A percentile compares a stretch with the other conserved stretches of the same genome.
Conservation (phyloP, 64 coral and sea anemone species). For the Anthopleura sola region DNA sequence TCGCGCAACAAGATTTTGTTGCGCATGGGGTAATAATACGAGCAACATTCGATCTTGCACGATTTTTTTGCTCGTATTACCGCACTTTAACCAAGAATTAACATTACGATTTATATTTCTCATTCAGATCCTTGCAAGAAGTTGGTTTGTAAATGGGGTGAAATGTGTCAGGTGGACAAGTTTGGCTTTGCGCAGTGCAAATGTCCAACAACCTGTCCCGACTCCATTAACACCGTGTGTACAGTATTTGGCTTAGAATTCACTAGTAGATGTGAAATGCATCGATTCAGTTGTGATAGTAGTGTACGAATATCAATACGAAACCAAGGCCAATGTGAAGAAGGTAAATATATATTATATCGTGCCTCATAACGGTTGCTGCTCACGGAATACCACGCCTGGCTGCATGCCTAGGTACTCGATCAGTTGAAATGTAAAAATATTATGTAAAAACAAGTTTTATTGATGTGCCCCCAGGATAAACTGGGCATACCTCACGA, state of each 20-base stretch:
- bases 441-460: no score
- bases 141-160: conserved; percentile 14
- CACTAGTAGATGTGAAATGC: conserved; percentile 46
- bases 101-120: not conserved
- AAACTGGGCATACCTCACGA: no score
- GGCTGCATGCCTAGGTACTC: no score
- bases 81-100: not conserved
- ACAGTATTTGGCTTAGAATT: conserved; percentile 21
- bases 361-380: no score
- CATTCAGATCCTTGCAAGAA: not conserved
- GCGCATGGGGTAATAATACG: no score
- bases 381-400: no score
- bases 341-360: no score
- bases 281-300: conserved; percentile 26
- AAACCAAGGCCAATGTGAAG: conserved; percentile 25
- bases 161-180: conserved; percentile 1
- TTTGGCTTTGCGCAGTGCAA: conserved; percentile 22
- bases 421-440: no score
- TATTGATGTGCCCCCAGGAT: no score
- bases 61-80: no score
- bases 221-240: conserved; percentile 16
- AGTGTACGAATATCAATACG: conserved; percentile 29
- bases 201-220: conserved; percentile 11
- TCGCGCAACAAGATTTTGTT: no score
- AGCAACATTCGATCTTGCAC: no score